phyloP scores from a whole-genome alignment of 2,113 vertebrate genomes.

The Oncorhynchus masou region DNA sequence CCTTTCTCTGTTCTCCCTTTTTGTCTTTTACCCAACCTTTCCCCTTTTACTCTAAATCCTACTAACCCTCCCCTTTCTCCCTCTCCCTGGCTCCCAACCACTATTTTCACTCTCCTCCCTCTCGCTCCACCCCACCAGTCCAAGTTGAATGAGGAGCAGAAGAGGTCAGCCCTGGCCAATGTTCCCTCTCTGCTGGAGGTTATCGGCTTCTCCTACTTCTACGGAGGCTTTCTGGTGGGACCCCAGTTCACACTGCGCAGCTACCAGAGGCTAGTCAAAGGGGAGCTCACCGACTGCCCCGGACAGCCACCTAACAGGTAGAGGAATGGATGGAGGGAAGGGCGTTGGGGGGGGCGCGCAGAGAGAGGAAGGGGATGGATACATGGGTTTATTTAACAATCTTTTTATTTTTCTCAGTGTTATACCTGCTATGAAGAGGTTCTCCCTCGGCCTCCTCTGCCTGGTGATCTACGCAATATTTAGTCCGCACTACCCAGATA shows the following conservation, averaged over 20 bases:
- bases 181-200: constrained; percentile 90
- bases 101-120: neutral
- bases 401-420: constrained; percentile 64
- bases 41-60: neutral
- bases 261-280: constrained; percentile 86
- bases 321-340: neutral
- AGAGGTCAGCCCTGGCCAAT: constrained; percentile 72
- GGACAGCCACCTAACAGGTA: constrained; percentile 93
- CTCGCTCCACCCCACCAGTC: constrained; percentile 37
- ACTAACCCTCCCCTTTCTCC: neutral
- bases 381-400: neutral
- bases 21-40: neutral
- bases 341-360: neutral
- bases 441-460: constrained; percentile 85
- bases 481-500: constrained; percentile 81
- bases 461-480: constrained; percentile 82
- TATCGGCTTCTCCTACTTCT: constrained; percentile 94
- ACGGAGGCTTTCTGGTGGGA: constrained; percentile 95
- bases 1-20: neutral
- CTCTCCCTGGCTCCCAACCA: neutral
- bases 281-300: constrained; percentile 87
- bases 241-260: constrained; percentile 94
- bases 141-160: constrained; percentile 81
- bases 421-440: constrained; percentile 84
- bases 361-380: neutral